Evolutionary conservation across 2,888 invertebrate genomes (phyloP).

Genomic region (Pardosa pseudoannulata): DNA sequence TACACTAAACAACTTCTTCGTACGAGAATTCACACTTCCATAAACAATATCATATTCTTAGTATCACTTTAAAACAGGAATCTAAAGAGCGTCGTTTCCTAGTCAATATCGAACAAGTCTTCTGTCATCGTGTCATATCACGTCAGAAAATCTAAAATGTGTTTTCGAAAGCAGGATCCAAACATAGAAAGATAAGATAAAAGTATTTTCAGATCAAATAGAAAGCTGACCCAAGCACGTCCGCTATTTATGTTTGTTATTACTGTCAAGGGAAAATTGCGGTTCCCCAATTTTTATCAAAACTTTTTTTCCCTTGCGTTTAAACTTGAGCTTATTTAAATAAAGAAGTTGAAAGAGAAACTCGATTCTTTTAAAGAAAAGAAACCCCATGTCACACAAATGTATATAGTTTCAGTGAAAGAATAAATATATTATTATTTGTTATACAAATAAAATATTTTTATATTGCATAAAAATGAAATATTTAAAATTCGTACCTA

Average conservation of each 20-base stretch:
- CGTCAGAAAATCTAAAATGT: background rate
- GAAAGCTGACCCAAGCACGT: background rate
- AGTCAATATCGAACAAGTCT: background rate
- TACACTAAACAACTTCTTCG: no score
- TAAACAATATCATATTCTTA: background rate
- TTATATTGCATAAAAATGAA: no score
- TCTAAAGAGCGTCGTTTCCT: background rate
- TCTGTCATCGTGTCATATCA: background rate
- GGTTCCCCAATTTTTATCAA: background rate
- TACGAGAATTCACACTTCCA: background rate
- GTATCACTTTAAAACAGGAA: no score
- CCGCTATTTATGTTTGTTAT: conserved; percentile 25
- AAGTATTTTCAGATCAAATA: background rate
- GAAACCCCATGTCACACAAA: no score
- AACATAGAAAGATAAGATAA: background rate
- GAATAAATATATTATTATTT: no score
- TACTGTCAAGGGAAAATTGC: conserved; percentile 8
- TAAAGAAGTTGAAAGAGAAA: no score
- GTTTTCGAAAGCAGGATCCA: background rate
- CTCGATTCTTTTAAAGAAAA: no score
- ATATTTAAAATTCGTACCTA: no score
- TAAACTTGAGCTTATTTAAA: no score
- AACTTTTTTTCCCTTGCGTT: no score
- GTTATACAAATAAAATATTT: no score
- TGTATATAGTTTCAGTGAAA: no score